Percentiles rank a stretch among this genome's conserved stretches.
phyloP scores from a whole-genome alignment of 2,797 vertebrate species.

The Benthosema pterotum region DNA sequence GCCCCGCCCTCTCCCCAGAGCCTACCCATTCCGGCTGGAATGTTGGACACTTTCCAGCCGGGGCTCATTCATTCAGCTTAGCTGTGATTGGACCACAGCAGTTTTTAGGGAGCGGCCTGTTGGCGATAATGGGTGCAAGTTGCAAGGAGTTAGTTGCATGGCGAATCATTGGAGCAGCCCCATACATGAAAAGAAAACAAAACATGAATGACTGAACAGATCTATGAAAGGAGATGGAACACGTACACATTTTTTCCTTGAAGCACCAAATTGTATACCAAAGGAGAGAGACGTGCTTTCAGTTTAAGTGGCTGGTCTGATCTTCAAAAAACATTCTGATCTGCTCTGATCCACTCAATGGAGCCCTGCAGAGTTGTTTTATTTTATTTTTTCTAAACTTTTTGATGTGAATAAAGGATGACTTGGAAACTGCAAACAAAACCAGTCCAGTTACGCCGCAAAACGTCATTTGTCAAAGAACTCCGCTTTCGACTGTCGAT shows the following conservation, averaged over 20 bases:
- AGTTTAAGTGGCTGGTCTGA: slow-evolving; percentile 30
- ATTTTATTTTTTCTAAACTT: slow-evolving; percentile 9
- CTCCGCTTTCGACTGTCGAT: slow-evolving; percentile 56
- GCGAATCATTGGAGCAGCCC: too few relatives aligned
- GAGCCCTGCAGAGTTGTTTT: slow-evolving; percentile 28
- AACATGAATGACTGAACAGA: not conserved
- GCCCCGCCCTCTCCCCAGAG: too few relatives aligned
- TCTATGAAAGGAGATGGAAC: not conserved
- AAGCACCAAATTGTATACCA: slow-evolving; percentile 1
- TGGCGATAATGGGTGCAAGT: too few relatives aligned
- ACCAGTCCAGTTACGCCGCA: slow-evolving; percentile 54
- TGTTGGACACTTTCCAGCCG: too few relatives aligned
- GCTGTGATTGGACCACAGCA: too few relatives aligned
- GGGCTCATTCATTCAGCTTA: too few relatives aligned
- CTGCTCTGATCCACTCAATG: slow-evolving; percentile 34
- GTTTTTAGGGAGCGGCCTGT: too few relatives aligned
- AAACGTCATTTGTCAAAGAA: slow-evolving; percentile 75
- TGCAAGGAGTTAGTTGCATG: too few relatives aligned
- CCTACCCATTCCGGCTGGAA: too few relatives aligned
- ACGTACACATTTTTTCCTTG: not conserved
- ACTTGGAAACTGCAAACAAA: slow-evolving; percentile 62
- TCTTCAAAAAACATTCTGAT: slow-evolving; percentile 55
- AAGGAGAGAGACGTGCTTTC: slow-evolving; percentile 19
- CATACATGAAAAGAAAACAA: too few relatives aligned
- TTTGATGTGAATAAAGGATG: slow-evolving; percentile 64